phyloP scores from a whole-genome alignment of 2,113 vertebrate species.

The Platanista minor region DNA sequence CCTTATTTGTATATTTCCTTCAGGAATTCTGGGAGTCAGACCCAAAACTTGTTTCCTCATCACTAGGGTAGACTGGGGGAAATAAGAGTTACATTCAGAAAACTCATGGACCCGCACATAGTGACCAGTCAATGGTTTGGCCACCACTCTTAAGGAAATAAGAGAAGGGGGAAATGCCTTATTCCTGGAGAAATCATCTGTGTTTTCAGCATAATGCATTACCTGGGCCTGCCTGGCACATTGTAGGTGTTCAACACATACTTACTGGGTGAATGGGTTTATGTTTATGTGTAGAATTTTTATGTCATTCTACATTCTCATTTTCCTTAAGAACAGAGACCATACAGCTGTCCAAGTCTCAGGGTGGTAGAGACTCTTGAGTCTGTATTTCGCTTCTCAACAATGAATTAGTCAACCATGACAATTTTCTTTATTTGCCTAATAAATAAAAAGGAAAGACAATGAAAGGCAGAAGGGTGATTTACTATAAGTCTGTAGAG shows the following conservation, averaged over 20 bases:
- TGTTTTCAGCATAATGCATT: neutral
- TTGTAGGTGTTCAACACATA: neutral
- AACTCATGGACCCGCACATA: neutral
- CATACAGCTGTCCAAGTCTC: neutral
- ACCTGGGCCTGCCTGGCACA: neutral
- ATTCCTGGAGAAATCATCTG: neutral
- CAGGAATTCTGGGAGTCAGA: neutral
- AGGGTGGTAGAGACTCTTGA: neutral
- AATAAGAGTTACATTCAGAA: neutral
- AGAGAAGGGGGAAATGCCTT: neutral
- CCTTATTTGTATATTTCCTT: neutral
- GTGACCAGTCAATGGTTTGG: neutral
- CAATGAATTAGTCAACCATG: neutral
- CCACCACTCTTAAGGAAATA: neutral
- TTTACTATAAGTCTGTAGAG: neutral
- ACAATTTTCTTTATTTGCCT: neutral
- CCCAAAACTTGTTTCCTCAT: neutral
- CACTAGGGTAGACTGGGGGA: neutral
- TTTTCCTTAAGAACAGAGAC: neutral
- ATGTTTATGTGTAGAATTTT: neutral
- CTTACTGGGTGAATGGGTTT: neutral
- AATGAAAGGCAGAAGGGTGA: neutral
- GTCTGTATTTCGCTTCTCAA: constrained; percentile 3
- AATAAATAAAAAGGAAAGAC: neutral
- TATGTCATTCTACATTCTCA: neutral